A percentile compares a stretch with the other conserved stretches of the same genome.
These are phyloP conservation scores for Urechis unicinctus DNA, from an alignment of 2,888 invertebrate genomes.

Conservation along the genomic window DNA sequence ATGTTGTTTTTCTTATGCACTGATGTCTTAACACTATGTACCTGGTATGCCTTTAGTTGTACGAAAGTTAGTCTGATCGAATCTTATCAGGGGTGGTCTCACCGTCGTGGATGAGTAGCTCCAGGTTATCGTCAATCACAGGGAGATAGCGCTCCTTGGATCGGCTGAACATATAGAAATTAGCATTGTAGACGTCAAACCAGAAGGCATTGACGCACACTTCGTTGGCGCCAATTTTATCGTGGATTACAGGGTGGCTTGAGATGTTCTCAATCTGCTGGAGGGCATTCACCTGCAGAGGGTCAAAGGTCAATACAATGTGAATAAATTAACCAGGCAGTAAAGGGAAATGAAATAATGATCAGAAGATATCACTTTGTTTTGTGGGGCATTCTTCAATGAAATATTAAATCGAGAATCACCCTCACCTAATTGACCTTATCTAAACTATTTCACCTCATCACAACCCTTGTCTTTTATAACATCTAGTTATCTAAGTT, in stretches of 20 bases:
- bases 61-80: no score
- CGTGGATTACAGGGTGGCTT: conserved; percentile 82
- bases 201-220: conserved; percentile 85
- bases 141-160: conserved; percentile 64
- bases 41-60: no score
- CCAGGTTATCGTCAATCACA: conserved; percentile 11
- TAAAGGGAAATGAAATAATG: background rate
- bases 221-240: conserved; percentile 71
- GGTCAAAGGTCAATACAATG: background rate
- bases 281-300: conserved; percentile 70
- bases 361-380: background rate
- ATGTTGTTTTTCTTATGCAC: no score
- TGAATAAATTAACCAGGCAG: background rate
- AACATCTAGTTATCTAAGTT: no score
- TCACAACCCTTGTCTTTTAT: no score
- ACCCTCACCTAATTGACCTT: no score
- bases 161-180: conserved; percentile 89
- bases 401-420: no score
- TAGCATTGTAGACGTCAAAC: conserved; percentile 96
- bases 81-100: no score
- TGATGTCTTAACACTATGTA: no score
- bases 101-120: no score
- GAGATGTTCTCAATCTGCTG: conserved; percentile 89
- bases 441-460: no score
- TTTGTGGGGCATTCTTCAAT: no score